Evolutionary conservation across 2,888 invertebrate genomes (phyloP), one percentile per base, ranked within the genome.

Genomic region (Cryptophagus acutangulus): DNA sequence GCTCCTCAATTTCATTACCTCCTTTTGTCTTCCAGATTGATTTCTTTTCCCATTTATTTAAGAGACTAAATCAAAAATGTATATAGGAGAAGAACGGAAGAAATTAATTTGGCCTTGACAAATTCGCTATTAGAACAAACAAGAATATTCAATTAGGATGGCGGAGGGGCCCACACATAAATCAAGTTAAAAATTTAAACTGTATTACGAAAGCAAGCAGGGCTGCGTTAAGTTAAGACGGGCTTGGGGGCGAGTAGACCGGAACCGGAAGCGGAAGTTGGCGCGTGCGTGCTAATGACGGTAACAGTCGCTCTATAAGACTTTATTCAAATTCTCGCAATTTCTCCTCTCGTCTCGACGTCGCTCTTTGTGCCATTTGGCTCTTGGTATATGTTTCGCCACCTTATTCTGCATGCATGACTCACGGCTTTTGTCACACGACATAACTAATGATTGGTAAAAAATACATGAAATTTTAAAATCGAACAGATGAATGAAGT

Each of bases 261-360:
- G 63, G 64, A 65, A 66, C 59, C 62, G 67, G 67, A 67, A 66
- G 47, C 62, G 67, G 67, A 67, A 64, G 65, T 51, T 54, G 61
- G 62, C 65, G 67, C 67, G 67, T 66, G 67, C 66, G 67, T 67
- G 65, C 67, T 67, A 67, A 67, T 67, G 64, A 66, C 59, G 63
- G 20, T 18, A 34, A 18, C 15, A 34, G 34, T 34, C 34, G 17
- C 17, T 16, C 17, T 10, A 10, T n/a, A 34, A 34, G 34, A 34
- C 34, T 34, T n/a, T n/a, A 34, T 34, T 34, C 15, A 34, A 34
- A 34, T 34, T 34, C 13, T 34, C 33, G 17, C 15, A 34, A 34
- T 17, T 34, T 34, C 13, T 34, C 33, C 18, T 18, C 34, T 34
- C 18, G 17, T 18, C 34, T 26, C 26, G n/a, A 4, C 12, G 26